Conservation (phyloP, 2,113 vertebrate species). For the Alligator sinensis region DNA sequence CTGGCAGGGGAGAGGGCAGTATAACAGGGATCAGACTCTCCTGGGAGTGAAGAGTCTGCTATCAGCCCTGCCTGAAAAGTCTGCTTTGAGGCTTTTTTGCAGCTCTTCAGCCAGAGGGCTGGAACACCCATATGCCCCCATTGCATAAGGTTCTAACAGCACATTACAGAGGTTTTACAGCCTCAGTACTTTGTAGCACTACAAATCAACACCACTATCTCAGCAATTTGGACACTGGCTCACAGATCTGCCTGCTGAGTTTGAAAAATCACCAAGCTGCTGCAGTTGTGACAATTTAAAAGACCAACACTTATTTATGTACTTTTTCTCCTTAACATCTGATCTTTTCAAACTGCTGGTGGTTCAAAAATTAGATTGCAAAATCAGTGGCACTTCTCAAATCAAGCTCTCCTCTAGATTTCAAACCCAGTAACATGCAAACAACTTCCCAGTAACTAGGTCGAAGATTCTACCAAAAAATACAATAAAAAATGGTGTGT, state of each 20-base stretch:
- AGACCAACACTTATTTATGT: neutral
- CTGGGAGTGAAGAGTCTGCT: no score
- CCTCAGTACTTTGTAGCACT: no score
- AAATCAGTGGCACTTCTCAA: neutral
- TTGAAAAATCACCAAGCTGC: neutral
- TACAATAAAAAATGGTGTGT: neutral
- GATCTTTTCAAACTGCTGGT: neutral
- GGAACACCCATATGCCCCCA: no score
- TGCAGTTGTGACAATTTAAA: neutral
- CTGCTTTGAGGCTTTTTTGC: no score
- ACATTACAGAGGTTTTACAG: no score
- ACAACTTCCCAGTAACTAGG: neutral
- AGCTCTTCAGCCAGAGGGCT: no score
- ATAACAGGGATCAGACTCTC: no score
- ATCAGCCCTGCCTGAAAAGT: no score
- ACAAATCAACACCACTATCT: no score
- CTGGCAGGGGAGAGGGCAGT: no score
- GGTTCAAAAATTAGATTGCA: neutral
- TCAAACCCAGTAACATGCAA: neutral
- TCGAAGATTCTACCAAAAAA: neutral
- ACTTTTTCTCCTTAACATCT: neutral
- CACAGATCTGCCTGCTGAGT: neutral
- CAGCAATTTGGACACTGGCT: no score
- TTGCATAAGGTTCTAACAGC: no score
- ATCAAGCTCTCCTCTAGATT: neutral